A percentile compares a stretch with the other conserved stretches of the same genome.
phyloP scores from a whole-genome alignment of 2,888 invertebrate genomes.

The Aphodius granarius region DNA sequence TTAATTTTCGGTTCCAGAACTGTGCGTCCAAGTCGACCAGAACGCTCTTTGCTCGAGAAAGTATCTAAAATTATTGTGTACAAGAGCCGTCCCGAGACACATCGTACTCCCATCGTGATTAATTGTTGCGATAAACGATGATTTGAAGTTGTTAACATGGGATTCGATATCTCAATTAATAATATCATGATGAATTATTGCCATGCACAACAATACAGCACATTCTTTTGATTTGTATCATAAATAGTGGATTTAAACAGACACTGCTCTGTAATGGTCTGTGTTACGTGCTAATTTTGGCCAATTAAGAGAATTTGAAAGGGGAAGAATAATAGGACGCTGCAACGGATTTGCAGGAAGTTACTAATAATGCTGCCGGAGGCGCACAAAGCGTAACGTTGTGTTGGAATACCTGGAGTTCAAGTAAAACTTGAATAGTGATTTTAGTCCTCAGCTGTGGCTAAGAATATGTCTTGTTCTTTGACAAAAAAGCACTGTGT shows the following conservation, averaged over 20 bases:
- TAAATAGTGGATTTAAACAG: too few species aligned
- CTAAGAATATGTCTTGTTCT: too few species aligned
- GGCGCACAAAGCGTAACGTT: not conserved
- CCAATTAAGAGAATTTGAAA: not conserved
- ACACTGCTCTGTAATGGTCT: too few species aligned
- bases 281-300: not conserved
- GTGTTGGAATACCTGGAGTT: too few species aligned
- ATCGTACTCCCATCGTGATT: not conserved
- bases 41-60: slow-evolving; percentile 7
- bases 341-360: not conserved
- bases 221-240: not conserved
- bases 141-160: not conserved
- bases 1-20: not conserved
- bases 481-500: too few species aligned
- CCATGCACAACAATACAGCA: not conserved
- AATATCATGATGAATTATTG: not conserved
- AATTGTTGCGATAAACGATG: not conserved
- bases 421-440: too few species aligned
- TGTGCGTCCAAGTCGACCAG: not conserved
- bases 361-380: not conserved
- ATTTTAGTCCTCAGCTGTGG: too few species aligned
- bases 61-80: slow-evolving; percentile 1
- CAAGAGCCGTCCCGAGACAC: not conserved
- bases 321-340: not conserved
- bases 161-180: not conserved